Percentiles rank a stretch among this genome's conserved stretches.
Conservation (phyloP, 2,888 invertebrate species). For the Dorcus parallelipipedus region DNA sequence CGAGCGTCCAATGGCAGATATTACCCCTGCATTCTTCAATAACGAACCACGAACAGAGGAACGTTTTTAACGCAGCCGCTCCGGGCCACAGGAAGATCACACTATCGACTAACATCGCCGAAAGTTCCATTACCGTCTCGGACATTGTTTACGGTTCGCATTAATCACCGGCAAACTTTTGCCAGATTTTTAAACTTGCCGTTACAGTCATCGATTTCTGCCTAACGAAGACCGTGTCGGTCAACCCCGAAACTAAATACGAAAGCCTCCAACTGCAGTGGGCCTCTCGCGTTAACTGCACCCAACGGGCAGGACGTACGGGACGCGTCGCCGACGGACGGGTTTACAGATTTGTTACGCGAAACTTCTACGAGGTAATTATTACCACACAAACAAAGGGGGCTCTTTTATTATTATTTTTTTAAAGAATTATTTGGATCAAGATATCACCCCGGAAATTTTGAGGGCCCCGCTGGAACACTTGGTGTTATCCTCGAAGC, state of each 20-base stretch:
- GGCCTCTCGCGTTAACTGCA: slow-evolving; percentile 88
- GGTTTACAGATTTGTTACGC: slow-evolving; percentile 76
- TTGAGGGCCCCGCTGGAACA: slow-evolving; percentile 76
- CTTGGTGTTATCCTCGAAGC: slow-evolving; percentile 76
- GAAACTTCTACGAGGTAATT: slow-evolving; percentile 61
- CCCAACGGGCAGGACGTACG: slow-evolving; percentile 86
- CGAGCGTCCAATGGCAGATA: slow-evolving; percentile 38
- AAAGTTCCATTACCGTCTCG: slow-evolving; percentile 87
- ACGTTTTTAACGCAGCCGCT: slow-evolving; percentile 60
- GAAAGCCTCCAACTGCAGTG: slow-evolving; percentile 75
- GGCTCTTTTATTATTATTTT: neutral
- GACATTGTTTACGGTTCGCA: slow-evolving; percentile 75
- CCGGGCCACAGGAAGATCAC: slow-evolving; percentile 75
- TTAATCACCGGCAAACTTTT: neutral
- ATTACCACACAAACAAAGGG: neutral
- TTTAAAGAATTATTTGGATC: slow-evolving; percentile 50
- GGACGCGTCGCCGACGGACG: slow-evolving; percentile 84
- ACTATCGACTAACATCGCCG: slow-evolving; percentile 87
- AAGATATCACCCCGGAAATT: slow-evolving; percentile 71
- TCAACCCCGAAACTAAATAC: slow-evolving; percentile 75
- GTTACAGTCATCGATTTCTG: slow-evolving; percentile 89
- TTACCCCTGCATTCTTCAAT: slow-evolving; percentile 63
- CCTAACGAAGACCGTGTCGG: slow-evolving; percentile 76
- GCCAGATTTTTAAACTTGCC: slow-evolving; percentile 12
- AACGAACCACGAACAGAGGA: slow-evolving; percentile 62